Evolutionary conservation across 1,140 invertebrate species (phyloP).

Genomic region (Leptinotarsa defecta): DNA sequence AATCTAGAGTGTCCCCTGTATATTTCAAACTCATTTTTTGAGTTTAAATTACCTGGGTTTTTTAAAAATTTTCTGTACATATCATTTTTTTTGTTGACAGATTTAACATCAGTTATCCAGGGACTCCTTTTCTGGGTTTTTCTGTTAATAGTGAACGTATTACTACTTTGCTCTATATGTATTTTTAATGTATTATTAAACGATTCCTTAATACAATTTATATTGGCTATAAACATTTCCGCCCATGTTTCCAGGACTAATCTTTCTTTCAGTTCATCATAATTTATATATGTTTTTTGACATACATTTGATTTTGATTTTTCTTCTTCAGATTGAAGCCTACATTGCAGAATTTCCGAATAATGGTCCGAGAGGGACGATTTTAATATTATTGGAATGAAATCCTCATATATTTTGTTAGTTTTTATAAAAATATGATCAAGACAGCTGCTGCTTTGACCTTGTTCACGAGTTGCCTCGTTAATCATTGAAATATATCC

Average conservation of each 20-base stretch:
- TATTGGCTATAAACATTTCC: background rate
- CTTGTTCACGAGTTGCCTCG: no score
- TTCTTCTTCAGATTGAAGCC: background rate
- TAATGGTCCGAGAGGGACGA: background rate
- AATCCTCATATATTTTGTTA: background rate
- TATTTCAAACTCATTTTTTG: background rate
- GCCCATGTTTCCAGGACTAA: background rate
- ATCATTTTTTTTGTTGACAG: no score
- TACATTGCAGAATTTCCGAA: slow-evolving; percentile 1
- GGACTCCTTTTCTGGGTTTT: no score
- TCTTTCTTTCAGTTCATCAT: slow-evolving; percentile 1
- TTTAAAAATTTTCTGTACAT: no score
- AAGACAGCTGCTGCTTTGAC: background rate
- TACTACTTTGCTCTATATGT: no score
- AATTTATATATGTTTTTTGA: slow-evolving; percentile 3
- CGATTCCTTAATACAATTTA: no score
- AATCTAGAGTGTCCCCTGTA: no score
- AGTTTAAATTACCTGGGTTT: background rate
- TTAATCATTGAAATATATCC: no score
- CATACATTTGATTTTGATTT: slow-evolving; percentile 10
- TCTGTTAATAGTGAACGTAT: no score
- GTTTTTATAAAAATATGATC: slow-evolving; percentile 7
- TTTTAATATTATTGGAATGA: background rate
- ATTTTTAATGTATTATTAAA: no score
- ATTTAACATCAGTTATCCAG: no score